Conservation (phyloP, 1,140 invertebrate species). For the Polypedilum vanderplanki region DNA sequence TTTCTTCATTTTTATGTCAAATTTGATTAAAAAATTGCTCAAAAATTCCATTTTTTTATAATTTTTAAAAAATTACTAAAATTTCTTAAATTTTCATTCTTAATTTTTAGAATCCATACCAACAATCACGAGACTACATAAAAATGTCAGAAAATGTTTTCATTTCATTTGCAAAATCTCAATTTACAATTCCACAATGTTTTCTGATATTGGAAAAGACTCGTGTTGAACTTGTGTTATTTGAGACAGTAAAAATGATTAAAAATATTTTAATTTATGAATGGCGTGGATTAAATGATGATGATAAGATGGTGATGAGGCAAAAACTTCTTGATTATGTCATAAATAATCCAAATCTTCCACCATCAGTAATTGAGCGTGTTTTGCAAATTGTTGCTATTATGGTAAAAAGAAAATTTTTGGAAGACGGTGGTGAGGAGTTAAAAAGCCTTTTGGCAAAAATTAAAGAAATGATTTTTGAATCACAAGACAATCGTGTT, state of each 20-base stretch:
- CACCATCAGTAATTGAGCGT: constrained; percentile 49
- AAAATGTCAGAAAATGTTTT: constrained; percentile 15
- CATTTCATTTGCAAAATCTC: background rate
- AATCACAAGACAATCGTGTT: constrained; percentile 39
- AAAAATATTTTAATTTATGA: constrained; percentile 66
- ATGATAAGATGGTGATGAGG: constrained; percentile 53
- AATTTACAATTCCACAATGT: background rate
- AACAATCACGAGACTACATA: background rate
- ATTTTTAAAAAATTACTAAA: background rate
- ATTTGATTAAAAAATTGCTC: no score
- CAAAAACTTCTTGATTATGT: constrained; percentile 65
- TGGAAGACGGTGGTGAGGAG: constrained; percentile 54
- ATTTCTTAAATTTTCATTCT: background rate
- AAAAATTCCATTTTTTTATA: no score
- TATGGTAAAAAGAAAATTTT: constrained; percentile 63
- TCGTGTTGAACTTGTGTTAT: constrained; percentile 64
- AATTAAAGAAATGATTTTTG: constrained; percentile 57
- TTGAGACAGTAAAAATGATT: constrained; percentile 66
- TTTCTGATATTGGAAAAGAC: constrained; percentile 57
- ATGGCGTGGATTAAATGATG: constrained; percentile 54
- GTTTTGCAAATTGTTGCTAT: constrained; percentile 64
- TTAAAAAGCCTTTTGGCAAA: constrained; percentile 55
- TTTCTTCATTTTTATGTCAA: no score
- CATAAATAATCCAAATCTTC: constrained; percentile 47
- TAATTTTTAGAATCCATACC: background rate